A percentile compares a stretch with the other conserved stretches of the same genome.
These are phyloP conservation scores for Mythimna pallens DNA, from an alignment of 2,888 invertebrate genomes.

Conservation along the genomic window DNA sequence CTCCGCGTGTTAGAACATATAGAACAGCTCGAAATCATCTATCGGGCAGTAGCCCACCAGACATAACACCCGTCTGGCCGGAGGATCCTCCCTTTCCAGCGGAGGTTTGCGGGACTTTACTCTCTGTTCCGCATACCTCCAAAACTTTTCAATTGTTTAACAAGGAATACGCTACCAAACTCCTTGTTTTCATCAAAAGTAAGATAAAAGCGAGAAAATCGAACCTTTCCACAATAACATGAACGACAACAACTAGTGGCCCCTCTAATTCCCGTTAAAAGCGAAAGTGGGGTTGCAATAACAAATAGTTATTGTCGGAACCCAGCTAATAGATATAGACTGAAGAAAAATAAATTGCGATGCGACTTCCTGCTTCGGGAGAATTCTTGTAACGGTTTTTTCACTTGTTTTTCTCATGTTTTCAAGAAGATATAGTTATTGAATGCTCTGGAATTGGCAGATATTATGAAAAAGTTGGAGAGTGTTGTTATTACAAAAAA, in stretches of 20 bases:
- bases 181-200: constrained; percentile 14
- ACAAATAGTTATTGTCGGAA: constrained; percentile 79
- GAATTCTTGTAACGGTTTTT: constrained; percentile 38
- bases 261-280: constrained; percentile 74
- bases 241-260: constrained; percentile 49
- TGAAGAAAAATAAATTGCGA: constrained; percentile 61
- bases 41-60: too few species aligned
- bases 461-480: too few species aligned
- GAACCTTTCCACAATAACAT: constrained; percentile 31
- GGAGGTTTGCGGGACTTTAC: too few species aligned
- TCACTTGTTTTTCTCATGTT: constrained; percentile 41
- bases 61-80: too few species aligned
- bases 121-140: too few species aligned
- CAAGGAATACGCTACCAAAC: constrained; percentile 16
- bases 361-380: constrained; percentile 55
- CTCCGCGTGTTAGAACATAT: too few species aligned
- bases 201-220: constrained; percentile 38
- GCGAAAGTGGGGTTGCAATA: constrained; percentile 72
- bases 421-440: constrained; percentile 7
- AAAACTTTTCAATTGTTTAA: constrained; percentile 13
- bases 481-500: too few species aligned
- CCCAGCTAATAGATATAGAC: constrained; percentile 77
- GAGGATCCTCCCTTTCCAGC: too few species aligned
- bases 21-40: too few species aligned
- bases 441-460: not conserved